Evolutionary conservation across 1,140 invertebrate species (phyloP).

Genomic region (Uloborus diversus): DNA sequence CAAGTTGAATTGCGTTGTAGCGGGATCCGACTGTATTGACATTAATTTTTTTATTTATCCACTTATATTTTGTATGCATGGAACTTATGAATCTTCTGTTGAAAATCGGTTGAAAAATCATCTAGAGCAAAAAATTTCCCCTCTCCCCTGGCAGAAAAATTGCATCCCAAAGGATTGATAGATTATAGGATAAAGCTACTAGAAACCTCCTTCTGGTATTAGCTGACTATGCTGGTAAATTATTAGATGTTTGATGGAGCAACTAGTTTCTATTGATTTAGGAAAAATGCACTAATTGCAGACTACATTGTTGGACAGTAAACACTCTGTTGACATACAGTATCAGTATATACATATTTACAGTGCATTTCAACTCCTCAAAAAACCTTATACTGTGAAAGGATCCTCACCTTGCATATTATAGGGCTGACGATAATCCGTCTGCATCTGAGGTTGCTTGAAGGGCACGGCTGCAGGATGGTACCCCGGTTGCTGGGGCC

Average conservation of each 20-base stretch:
- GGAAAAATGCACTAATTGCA: not conserved
- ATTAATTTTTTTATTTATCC: too few relatives aligned
- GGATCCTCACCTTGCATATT: slow-evolving; percentile 47
- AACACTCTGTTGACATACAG: not conserved
- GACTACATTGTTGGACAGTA: not conserved
- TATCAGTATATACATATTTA: not conserved
- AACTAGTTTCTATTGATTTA: not conserved
- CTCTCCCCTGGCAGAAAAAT: not conserved
- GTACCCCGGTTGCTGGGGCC: slow-evolving; percentile 18
- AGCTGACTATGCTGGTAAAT: not conserved
- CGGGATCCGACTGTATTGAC: too few relatives aligned
- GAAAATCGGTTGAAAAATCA: too few relatives aligned
- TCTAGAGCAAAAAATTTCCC: too few relatives aligned
- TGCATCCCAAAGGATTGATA: not conserved
- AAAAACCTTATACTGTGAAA: not conserved
- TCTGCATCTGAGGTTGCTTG: slow-evolving; percentile 3
- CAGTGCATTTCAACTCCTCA: not conserved
- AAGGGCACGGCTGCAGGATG: slow-evolving; percentile 17
- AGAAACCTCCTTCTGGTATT: not conserved
- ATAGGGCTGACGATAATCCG: slow-evolving; percentile 38
- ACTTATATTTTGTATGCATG: too few relatives aligned
- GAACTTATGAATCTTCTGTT: too few relatives aligned
- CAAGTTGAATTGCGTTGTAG: too few relatives aligned
- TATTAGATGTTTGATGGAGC: not conserved
- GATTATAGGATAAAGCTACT: too few relatives aligned